Evolutionary conservation across 2,888 invertebrate genomes (phyloP).

Genomic region (Diaperis boleti): DNA sequence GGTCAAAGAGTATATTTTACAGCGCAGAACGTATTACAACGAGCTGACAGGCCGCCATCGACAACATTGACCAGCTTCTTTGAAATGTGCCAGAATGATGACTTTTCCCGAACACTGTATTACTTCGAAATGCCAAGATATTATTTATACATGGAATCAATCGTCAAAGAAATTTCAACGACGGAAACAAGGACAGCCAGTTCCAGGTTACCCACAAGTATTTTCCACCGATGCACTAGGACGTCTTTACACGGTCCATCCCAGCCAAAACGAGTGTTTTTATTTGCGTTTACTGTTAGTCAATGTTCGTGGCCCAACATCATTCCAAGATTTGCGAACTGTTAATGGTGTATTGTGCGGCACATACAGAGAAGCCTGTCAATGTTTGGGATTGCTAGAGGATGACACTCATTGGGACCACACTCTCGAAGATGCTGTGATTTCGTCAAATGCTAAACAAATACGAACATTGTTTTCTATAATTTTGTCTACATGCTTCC

Average conservation of each 20-base stretch:
- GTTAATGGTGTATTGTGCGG: no score
- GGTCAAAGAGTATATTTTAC: conserved; percentile 44
- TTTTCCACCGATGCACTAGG: conserved; percentile 49
- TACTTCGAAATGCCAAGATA: conserved; percentile 57
- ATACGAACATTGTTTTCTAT: no score
- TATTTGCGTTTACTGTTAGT: conserved; percentile 56
- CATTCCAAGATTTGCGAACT: no score
- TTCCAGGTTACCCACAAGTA: conserved; percentile 44
- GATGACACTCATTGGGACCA: no score
- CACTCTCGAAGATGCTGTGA: no score
- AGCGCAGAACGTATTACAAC: conserved; percentile 23
- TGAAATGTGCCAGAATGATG: conserved; percentile 5
- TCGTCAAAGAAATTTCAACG: conserved; percentile 56
- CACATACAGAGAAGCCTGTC: no score
- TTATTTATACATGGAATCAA: conserved; percentile 46
- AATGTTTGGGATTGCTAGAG: no score
- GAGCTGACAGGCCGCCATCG: conserved; percentile 1
- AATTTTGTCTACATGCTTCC: no score
- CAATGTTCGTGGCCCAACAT: no score
- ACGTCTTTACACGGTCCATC: conserved; percentile 52
- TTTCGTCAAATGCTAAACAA: no score
- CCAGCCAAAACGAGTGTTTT: conserved; percentile 54
- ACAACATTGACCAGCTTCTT: conserved; percentile 2
- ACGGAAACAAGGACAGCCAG: conserved; percentile 42
- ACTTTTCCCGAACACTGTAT: conserved; percentile 54